Evolutionary conservation across 2,113 vertebrate genomes (phyloP).

Genomic region (Regulus satrapa): DNA sequence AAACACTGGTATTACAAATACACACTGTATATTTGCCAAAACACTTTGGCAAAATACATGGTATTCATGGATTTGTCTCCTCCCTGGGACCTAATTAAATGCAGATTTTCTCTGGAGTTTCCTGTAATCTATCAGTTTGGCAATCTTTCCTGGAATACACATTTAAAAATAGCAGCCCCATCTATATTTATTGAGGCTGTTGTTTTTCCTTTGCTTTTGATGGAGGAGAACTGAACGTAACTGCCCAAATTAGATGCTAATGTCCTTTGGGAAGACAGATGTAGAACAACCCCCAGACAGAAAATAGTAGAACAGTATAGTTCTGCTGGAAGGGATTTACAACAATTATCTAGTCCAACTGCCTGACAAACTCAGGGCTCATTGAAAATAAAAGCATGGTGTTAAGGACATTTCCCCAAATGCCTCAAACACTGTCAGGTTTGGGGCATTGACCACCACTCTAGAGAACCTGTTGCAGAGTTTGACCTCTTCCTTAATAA

Average conservation of each 20-base stretch:
- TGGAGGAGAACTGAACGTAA: neutral
- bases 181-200: neutral
- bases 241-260: neutral
- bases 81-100: neutral
- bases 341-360: rapidly evolving
- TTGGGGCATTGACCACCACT: neutral
- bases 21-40: no score
- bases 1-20: neutral
- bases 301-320: neutral
- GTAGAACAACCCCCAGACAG: neutral
- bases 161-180: neutral
- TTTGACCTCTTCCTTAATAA: neutral
- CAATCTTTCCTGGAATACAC: neutral
- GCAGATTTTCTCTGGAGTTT: neutral
- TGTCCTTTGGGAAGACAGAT: neutral
- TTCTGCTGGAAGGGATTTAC: neutral
- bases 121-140: neutral
- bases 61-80: neutral
- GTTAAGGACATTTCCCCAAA: neutral
- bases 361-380: neutral
- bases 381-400: neutral
- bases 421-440: neutral
- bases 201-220: neutral
- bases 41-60: no score
- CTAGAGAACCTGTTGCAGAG: neutral